phyloP scores from a whole-genome alignment of 2,888 invertebrate genomes.

The Tholera decimalis region DNA sequence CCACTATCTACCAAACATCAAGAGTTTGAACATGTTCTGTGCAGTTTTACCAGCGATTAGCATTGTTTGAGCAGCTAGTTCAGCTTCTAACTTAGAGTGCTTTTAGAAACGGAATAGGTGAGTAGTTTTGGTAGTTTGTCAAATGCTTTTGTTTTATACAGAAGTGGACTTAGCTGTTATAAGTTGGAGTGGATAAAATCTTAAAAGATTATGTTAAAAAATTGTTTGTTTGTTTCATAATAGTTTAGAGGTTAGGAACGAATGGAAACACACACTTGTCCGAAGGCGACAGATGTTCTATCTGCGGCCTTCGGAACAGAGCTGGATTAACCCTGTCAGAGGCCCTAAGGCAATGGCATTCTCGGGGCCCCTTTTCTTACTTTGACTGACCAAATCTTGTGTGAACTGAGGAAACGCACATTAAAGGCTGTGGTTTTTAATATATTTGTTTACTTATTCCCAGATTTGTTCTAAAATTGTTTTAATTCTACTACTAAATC shows the following conservation, averaged over 20 bases:
- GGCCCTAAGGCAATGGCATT: too few relatives aligned
- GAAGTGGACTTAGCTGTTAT: constrained; percentile 20
- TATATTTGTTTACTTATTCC: too few relatives aligned
- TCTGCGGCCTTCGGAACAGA: too few relatives aligned
- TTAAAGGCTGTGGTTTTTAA: too few relatives aligned
- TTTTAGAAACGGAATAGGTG: constrained; percentile 25
- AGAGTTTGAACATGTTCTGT: constrained; percentile 29
- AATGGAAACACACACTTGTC: background rate
- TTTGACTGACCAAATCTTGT: too few relatives aligned
- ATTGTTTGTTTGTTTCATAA: background rate
- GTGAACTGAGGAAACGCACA: too few relatives aligned
- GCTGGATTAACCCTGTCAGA: too few relatives aligned
- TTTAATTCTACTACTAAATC: too few relatives aligned
- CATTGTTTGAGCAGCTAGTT: constrained; percentile 42
- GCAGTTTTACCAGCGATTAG: constrained; percentile 49
- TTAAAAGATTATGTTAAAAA: background rate
- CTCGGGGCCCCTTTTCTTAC: too few relatives aligned
- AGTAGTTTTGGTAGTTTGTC: constrained; percentile 19
- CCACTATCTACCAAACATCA: constrained; percentile 30
- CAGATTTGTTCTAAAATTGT: too few relatives aligned
- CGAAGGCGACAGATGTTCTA: too few relatives aligned
- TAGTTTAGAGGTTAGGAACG: background rate
- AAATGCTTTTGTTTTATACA: constrained; percentile 8
- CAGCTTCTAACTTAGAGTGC: constrained; percentile 11
- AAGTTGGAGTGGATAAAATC: background rate